These are phyloP conservation scores for Criorhina ranunculi DNA, from an alignment of 2,888 invertebrate genomes.

Conservation along the genomic window DNA sequence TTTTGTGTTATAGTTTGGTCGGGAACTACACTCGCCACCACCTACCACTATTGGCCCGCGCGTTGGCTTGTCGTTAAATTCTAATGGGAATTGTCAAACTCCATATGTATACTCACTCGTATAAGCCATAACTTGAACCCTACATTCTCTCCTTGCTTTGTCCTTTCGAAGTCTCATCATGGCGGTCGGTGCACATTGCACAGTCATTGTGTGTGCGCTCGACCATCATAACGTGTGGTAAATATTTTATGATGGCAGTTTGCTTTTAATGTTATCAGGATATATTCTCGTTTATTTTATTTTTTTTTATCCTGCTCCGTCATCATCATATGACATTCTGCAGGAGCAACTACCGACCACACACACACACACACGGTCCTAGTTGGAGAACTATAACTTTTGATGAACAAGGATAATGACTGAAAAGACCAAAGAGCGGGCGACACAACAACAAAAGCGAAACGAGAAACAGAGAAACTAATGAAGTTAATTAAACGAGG, in stretches of 20 bases:
- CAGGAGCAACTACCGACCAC: conserved; percentile 7
- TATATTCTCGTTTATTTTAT: conserved; percentile 4
- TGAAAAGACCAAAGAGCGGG: conserved; percentile 30
- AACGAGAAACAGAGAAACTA: conserved; percentile 40
- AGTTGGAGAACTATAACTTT: conserved; percentile 66
- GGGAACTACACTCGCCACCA: neutral
- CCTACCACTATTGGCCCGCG: conserved; percentile 16
- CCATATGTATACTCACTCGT: neutral
- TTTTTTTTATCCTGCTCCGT: conserved; percentile 43
- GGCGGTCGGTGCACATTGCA: neutral
- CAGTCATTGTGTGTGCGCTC: conserved; percentile 24
- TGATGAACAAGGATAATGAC: conserved; percentile 76
- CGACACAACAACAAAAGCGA: conserved; percentile 15
- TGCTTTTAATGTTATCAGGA: conserved; percentile 73
- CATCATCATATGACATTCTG: conserved; percentile 59
- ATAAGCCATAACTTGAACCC: conserved; percentile 69
- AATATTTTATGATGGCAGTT: conserved; percentile 74
- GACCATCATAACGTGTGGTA: conserved; percentile 70
- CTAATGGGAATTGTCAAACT: conserved; percentile 75
- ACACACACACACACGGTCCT: conserved; percentile 12
- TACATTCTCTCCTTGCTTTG: conserved; percentile 49
- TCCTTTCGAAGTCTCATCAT: conserved; percentile 49
- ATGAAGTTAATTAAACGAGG: conserved; percentile 74
- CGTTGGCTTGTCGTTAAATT: conserved; percentile 71
- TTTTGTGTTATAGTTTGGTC: conserved; percentile 39